A percentile compares a stretch with the other conserved stretches of the same genome.
These are phyloP conservation scores for Rhagium mordax DNA, from an alignment of 2,888 invertebrate genomes.

Conservation along the genomic window DNA sequence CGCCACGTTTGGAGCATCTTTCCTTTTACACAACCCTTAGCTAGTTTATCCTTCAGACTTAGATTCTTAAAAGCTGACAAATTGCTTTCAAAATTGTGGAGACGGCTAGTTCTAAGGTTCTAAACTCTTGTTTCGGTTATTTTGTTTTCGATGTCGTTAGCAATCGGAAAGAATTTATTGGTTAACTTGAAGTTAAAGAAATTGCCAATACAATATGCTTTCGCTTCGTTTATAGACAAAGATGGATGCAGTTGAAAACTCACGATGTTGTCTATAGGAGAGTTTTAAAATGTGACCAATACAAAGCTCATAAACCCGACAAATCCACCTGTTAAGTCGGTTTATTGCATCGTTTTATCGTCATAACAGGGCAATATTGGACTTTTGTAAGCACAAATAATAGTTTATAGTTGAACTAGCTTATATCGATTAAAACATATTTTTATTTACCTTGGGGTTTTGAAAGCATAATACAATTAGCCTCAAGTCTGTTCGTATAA, in stretches of 20 bases:
- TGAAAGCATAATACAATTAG: too few species aligned
- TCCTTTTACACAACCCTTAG: slow-evolving; percentile 39
- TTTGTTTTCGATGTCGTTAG: slow-evolving; percentile 27
- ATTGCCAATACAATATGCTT: slow-evolving; percentile 19
- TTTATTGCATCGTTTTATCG: slow-evolving; percentile 12
- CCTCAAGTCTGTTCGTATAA: too few species aligned
- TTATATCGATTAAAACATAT: too few species aligned
- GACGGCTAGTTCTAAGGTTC: slow-evolving; percentile 41
- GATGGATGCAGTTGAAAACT: not conserved
- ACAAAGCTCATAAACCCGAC: slow-evolving; percentile 23
- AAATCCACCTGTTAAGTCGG: slow-evolving; percentile 23
- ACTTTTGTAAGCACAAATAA: not conserved
- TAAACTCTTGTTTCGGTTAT: slow-evolving; percentile 32
- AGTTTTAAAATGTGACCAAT: slow-evolving; percentile 9
- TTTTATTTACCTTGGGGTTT: too few species aligned
- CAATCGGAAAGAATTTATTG: slow-evolving; percentile 19
- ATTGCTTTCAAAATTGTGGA: slow-evolving; percentile 46
- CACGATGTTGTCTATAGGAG: not conserved
- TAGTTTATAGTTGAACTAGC: not conserved
- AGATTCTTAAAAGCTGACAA: slow-evolving; percentile 51
- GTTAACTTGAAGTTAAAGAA: not conserved
- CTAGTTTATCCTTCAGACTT: slow-evolving; percentile 44
- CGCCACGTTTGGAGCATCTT: slow-evolving; percentile 37
- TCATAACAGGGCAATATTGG: slow-evolving; percentile 1
- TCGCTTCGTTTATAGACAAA: slow-evolving; percentile 13